A percentile compares a stretch with the other conserved stretches of the same genome.
Conservation (phyloP, 1,140 invertebrate species). For the Drosophila dunni region DNA sequence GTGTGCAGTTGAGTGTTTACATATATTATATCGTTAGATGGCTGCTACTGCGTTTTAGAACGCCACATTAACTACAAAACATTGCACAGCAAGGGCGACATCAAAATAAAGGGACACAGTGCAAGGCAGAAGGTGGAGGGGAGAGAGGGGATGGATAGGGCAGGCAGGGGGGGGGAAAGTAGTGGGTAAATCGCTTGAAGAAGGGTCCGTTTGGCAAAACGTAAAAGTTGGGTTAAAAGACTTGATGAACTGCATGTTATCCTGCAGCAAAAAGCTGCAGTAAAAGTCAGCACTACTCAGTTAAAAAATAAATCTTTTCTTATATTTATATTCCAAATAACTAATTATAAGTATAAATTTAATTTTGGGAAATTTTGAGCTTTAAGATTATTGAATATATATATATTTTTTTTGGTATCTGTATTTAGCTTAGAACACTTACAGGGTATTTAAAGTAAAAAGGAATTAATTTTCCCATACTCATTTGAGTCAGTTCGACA, state of each 20-base stretch:
- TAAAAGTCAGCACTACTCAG: neutral
- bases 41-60: slow-evolving; percentile 72
- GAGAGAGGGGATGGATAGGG: too few relatives aligned
- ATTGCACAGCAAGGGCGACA: slow-evolving; percentile 54
- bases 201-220: slow-evolving; percentile 3
- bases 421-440: too few relatives aligned
- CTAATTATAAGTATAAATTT: too few relatives aligned
- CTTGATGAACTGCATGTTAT: too few relatives aligned
- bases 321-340: too few relatives aligned
- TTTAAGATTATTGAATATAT: too few relatives aligned
- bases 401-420: too few relatives aligned
- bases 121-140: neutral
- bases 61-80: slow-evolving; percentile 76
- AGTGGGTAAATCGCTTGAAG: neutral
- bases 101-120: slow-evolving; percentile 1
- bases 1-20: slow-evolving; percentile 74
- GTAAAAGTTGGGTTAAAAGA: neutral
- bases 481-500: too few relatives aligned
- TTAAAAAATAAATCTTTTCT: neutral
- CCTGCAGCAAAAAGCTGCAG: neutral
- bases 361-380: too few relatives aligned
- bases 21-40: slow-evolving; percentile 64
- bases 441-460: too few relatives aligned
- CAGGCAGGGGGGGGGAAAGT: neutral
- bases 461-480: too few relatives aligned